Conservation (phyloP, 2,797 vertebrate genomes). For the Diglossa cyanea region DNA sequence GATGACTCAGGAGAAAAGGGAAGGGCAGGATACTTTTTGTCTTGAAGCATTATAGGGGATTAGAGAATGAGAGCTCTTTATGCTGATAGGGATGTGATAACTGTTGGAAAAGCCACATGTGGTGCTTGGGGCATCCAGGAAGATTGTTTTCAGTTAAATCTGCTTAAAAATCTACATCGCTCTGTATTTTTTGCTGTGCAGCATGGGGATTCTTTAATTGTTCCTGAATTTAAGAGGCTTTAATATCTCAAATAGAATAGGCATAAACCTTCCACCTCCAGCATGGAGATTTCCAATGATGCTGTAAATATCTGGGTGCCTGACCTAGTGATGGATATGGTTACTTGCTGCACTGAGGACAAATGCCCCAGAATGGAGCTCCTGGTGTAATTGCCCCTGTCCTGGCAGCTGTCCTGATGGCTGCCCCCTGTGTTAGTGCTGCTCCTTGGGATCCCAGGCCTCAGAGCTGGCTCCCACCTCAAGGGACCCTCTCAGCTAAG, state of each 20-base stretch:
- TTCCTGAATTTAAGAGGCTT: neutral
- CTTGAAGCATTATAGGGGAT: neutral
- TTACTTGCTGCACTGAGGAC: neutral
- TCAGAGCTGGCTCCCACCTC: neutral
- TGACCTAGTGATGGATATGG: fast-evolving
- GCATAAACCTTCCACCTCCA: neutral
- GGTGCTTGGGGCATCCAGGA: neutral
- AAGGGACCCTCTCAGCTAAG: neutral
- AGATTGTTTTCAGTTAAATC: neutral
- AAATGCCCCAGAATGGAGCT: fast-evolving
- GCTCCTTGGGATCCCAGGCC: neutral
- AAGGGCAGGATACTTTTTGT: neutral
- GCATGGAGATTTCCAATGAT: fast-evolving
- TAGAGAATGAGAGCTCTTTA: neutral
- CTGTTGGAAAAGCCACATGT: neutral
- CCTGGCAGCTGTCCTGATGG: fast-evolving
- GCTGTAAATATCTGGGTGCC: fast-evolving
- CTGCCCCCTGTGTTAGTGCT: fast-evolving
- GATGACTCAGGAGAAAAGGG: neutral
- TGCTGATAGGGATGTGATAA: neutral
- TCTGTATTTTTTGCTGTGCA: neutral
- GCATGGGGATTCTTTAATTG: neutral
- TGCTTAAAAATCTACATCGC: neutral
- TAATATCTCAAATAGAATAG: neutral
- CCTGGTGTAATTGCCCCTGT: neutral